Base-by-base conservation (phyloP, 2,113 vertebrate species). In the Ameiurus melas region DNA sequence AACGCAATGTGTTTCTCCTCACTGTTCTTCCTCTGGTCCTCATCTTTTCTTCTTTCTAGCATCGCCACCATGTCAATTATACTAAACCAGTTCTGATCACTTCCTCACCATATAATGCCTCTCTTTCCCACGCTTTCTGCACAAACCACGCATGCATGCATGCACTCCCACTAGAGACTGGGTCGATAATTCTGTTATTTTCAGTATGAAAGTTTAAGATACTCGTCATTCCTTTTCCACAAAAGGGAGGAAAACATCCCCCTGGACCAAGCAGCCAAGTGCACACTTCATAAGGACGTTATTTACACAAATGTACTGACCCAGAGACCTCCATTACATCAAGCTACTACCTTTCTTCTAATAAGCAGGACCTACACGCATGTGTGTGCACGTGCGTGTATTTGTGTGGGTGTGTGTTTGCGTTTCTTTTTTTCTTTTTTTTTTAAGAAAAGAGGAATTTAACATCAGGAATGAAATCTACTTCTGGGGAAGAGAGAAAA, bases 221-320 rank as follows among this genome's bases (percentile, higher is more conserved):
- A 79, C 77, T n/a, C 82, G 55, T 89, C 82, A 91, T 87, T 90
- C 77, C 83, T 86, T 88, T 58, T 43, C 55, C 71, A 78, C 55
- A 91, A 30, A 81, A 86, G 79, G n/a, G 47, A 66, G 64, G 77
- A 88, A 85, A 83, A 78, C 5, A 17, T 60, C 53, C 20, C n/a
- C 25, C 36, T 55, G 3, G 75, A 19, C 57, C 22, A 25, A 39
- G 79, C 64, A 62, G 64, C n/a, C 19, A 27, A 51, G n/a, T 43
- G 14, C 17, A 60, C 70, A 62, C 77, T 47, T 80, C 64, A 85
- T 43, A 85, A 5, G 20, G n/a, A 33, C 10, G 17, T 22, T 68
- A 80, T 9, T 55, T 66, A 86, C 75, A 66, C 7, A 8, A 77
- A 14, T 27, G 60, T 33, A 39, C 33, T 39, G 51, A 39, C 6